Evolutionary conservation across 2,113 vertebrate species (phyloP).

Genomic region (Xenopus laevis): DNA sequence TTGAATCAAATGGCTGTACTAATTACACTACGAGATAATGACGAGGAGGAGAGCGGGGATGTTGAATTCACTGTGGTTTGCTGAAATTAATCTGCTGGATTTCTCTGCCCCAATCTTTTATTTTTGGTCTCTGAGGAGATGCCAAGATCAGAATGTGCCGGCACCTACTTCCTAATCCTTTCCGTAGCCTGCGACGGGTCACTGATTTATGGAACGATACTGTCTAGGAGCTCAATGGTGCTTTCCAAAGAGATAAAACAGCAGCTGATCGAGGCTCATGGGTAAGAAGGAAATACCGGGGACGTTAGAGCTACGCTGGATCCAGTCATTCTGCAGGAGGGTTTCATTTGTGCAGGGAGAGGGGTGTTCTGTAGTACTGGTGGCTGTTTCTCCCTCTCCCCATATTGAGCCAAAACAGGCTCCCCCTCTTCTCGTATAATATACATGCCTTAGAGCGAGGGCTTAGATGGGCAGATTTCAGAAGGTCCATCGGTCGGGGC

Average conservation of each 20-base stretch:
- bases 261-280: not conserved
- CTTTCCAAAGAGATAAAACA: not conserved
- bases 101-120: not conserved
- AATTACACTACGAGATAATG: not conserved
- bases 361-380: not conserved
- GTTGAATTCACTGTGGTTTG: not conserved
- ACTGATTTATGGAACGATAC: not conserved
- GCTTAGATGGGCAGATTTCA: slow-evolving; percentile 57
- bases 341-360: no score
- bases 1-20: not conserved
- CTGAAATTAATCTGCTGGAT: not conserved
- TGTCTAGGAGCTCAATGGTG: not conserved
- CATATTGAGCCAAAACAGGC: slow-evolving; percentile 40
- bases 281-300: not conserved
- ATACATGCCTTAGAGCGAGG: slow-evolving; percentile 44
- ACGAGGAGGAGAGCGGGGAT: not conserved
- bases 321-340: not conserved
- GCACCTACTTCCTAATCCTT: not conserved
- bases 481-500: slow-evolving; percentile 91
- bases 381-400: slow-evolving; percentile 28
- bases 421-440: slow-evolving; percentile 50
- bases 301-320: not conserved
- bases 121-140: not conserved
- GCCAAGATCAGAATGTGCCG: no score
- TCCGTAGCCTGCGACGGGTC: not conserved